phyloP scores from a whole-genome alignment of 2,113 vertebrate genomes.

The Nansenia antarctica region DNA sequence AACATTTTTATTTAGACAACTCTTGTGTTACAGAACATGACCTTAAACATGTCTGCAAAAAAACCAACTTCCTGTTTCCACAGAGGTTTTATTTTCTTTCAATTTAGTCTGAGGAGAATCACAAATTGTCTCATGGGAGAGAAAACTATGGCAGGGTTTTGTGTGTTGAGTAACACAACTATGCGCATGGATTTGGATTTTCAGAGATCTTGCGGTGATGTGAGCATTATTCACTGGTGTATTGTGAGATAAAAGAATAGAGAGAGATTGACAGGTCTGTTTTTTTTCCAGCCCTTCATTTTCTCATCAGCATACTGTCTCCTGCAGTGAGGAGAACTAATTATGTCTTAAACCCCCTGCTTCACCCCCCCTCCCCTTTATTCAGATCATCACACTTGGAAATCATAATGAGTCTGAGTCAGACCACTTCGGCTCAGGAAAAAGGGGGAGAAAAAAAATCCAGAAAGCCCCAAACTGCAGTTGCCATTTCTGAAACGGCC shows the following conservation, averaged over 20 bases:
- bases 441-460: too few species aligned
- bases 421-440: conserved; percentile 54
- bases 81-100: background rate
- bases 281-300: conserved; percentile 65
- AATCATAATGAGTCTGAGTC: conserved; percentile 73
- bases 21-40: background rate
- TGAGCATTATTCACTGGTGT: conserved; percentile 53
- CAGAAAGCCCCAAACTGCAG: conserved; percentile 40
- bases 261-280: conserved; percentile 67
- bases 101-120: conserved; percentile 5
- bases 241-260: conserved; percentile 55
- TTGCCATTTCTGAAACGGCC: conserved; percentile 45
- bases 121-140: background rate
- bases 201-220: conserved; percentile 16
- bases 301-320: conserved; percentile 76
- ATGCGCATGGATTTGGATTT: conserved; percentile 25
- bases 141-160: conserved; percentile 14
- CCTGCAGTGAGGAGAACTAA: conserved; percentile 78
- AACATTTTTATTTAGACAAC: background rate
- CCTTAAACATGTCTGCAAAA: conserved; percentile 5
- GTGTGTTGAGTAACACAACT: conserved; percentile 18
- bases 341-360: conserved; percentile 74
- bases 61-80: background rate
- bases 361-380: conserved; percentile 64
- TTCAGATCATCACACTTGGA: conserved; percentile 71